Percentiles rank a stretch among this genome's conserved stretches.
Evolutionary conservation across 2,797 vertebrate genomes (phyloP).

Genomic region (Tachyglossus aculeatus): DNA sequence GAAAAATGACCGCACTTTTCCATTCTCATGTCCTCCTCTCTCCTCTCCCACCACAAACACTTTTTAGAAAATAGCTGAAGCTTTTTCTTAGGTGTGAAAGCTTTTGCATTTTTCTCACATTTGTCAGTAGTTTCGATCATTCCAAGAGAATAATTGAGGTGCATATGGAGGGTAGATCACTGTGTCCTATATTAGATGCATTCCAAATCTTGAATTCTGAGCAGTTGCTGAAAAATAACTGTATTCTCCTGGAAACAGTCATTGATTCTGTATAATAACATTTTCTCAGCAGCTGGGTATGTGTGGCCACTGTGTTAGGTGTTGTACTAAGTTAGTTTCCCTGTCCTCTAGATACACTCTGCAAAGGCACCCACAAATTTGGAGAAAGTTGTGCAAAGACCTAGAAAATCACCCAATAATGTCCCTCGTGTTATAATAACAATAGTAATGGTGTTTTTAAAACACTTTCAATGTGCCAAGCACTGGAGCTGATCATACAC

Average conservation of each 20-base stretch:
- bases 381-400: no score
- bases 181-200: conserved; percentile 37
- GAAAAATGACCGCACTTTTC: not conserved
- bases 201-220: conserved; percentile 53
- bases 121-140: conserved; percentile 34
- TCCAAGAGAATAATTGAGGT: conserved; percentile 38
- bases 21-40: not conserved
- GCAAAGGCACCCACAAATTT: no score
- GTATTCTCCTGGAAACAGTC: conserved; percentile 47
- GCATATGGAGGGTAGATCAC: conserved; percentile 12
- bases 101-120: conserved; percentile 24
- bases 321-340: no score
- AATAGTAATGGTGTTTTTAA: no score
- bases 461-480: no score
- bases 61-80: conserved; percentile 32
- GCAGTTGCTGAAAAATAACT: conserved; percentile 42
- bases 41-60: not conserved
- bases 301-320: no score
- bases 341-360: no score
- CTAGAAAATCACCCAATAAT: no score
- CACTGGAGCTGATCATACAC: no score
- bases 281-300: no score
- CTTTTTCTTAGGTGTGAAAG: conserved; percentile 14
- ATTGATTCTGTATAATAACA: conserved; percentile 12
- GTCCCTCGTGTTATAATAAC: no score